Base-by-base conservation (phyloP, 2,888 invertebrate species). In the Drosophila neotestacea region DNA sequence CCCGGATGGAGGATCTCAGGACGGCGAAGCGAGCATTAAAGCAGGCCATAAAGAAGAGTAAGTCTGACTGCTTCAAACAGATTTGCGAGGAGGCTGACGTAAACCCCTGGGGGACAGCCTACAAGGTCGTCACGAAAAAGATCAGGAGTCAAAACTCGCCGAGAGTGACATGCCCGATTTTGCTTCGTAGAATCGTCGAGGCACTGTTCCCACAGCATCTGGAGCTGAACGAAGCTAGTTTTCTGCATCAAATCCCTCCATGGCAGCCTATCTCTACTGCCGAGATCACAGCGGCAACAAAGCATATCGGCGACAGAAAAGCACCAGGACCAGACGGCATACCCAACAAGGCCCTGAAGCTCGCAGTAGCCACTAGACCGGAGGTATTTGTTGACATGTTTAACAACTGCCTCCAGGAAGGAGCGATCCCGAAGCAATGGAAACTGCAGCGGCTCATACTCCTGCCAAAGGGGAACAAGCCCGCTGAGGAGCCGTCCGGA, bases 381-480 rank as follows among this genome's bases (percentile, higher is more conserved):
- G 38, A 38, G 38, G n/a, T 38, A 2, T 38, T 38, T 38, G 38
- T 6, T n/a, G 2, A 38, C 38, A 38, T n/a, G 0, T 38, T 38
- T n/a, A 38, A 38, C 38, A 38, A n/a, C 5, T n/a, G 38, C 38
- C n/a, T 38, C 6, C 38, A 38, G 38, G 38, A 38, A 38, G 38
- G 38, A n/a, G n/a, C 6, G n/a, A 11, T 38, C 11, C 38, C 38
- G 2, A 1, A 11, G 38, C n/a, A 4, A n/a, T 38, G 38, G 38
- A 38, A 38, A 2, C 2, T 4, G 38, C 38, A 38, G 2, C 38
- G 38, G 4, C 38, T n/a, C n/a, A 38, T 38, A 4, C 38, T 38
- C 6, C 38, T 38, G n/a, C 38, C 38, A n/a, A 38, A 38, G 38
- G 38, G 38, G 38, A 38, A 38, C n/a, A 38, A n/a, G n/a, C 38